Percentiles rank a stretch among this genome's conserved stretches.
Evolutionary conservation across 2,113 vertebrate species (phyloP).

Genomic region (Campylomormyrus numenius): DNA sequence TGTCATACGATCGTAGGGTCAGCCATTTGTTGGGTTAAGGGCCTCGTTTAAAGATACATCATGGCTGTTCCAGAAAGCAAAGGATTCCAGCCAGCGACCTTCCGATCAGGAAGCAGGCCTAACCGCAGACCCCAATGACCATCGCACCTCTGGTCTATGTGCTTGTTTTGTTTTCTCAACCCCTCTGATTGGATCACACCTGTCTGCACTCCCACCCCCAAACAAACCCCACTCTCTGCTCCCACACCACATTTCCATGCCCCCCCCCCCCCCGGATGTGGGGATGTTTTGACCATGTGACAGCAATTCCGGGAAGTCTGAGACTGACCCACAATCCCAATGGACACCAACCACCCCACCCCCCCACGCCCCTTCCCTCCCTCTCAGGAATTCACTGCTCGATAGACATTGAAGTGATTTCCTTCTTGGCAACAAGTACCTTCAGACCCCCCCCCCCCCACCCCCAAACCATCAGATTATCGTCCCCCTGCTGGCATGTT

Average conservation of each 20-base stretch:
- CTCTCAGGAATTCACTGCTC: not conserved
- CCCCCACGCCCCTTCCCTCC: too few relatives aligned
- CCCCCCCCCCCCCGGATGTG: not conserved
- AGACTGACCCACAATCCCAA: not conserved
- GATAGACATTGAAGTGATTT: not conserved
- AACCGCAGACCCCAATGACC: not conserved
- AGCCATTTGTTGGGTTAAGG: not conserved
- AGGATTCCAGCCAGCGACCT: not conserved
- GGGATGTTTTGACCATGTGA: not conserved
- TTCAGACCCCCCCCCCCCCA: not conserved
- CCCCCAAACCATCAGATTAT: slow-evolving; percentile 6
- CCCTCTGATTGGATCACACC: not conserved
- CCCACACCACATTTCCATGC: not conserved
- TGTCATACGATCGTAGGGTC: not conserved
- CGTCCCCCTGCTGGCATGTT: not conserved
- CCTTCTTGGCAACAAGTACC: not conserved
- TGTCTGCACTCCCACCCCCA: not conserved
- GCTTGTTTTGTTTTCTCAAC: not conserved
- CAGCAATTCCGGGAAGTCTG: not conserved
- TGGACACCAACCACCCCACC: not conserved
- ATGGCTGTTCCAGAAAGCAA: not conserved
- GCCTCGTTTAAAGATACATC: not conserved
- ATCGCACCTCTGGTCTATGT: not conserved
- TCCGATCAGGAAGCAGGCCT: too few relatives aligned
- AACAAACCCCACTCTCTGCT: not conserved